These are phyloP conservation scores for Catharus minimus DNA, from an alignment of 2,113 vertebrate genomes.

Conservation along the genomic window DNA sequence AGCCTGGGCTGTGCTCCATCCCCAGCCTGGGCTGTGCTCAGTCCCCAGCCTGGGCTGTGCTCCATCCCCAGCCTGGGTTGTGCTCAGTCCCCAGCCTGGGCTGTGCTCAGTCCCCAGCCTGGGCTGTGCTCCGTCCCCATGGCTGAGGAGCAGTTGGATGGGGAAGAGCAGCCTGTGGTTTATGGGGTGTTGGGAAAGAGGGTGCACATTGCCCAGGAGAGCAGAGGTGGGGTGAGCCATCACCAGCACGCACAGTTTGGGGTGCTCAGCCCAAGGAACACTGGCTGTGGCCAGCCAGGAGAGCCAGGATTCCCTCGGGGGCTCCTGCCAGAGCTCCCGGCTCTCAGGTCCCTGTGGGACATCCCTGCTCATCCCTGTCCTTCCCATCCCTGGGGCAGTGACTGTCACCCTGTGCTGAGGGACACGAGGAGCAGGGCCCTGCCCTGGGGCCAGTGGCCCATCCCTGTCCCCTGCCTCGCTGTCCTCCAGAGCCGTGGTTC, in stretches of 20 bases:
- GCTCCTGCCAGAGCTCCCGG: fast-evolving
- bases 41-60: background rate
- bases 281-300: background rate
- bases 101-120: fast-evolving
- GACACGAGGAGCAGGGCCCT: fast-evolving
- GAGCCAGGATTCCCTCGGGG: fast-evolving
- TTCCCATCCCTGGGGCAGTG: fast-evolving
- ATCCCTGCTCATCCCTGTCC: background rate
- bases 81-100: background rate
- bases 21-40: background rate
- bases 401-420: fast-evolving
- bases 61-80: background rate
- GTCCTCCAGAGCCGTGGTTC: fast-evolving
- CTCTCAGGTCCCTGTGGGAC: fast-evolving
- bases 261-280: fast-evolving
- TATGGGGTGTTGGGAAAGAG: background rate
- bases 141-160: background rate
- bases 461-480: fast-evolving
- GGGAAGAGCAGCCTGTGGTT: background rate
- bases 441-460: background rate
- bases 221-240: background rate
- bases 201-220: fast-evolving
- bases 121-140: background rate
- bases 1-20: background rate
- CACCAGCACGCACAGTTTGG: fast-evolving